Conservation (phyloP, 2,113 vertebrate species). For the Apeltes quadracus region DNA sequence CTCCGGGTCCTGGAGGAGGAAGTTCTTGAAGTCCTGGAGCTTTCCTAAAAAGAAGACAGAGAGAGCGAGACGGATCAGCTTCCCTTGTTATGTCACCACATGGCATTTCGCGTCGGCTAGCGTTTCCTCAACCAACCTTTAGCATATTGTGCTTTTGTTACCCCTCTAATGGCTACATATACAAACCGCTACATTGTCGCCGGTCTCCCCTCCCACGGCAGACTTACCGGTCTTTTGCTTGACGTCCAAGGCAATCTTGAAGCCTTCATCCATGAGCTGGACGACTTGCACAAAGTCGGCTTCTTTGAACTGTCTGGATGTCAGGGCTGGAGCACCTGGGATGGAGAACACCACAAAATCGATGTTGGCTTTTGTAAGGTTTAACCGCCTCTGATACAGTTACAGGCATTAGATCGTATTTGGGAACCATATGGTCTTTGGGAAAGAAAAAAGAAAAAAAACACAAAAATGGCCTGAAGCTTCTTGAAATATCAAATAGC, state of each 20-base stretch:
- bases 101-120: neutral
- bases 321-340: conserved; percentile 90
- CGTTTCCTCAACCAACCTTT: neutral
- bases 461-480: neutral
- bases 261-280: conserved; percentile 92
- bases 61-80: neutral
- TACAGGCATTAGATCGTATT: neutral
- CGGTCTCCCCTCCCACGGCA: neutral
- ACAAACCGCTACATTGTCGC: neutral
- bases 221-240: conserved; percentile 91
- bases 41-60: conserved; percentile 78
- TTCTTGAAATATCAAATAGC: conserved; percentile 14
- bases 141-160: no score
- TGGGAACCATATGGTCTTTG: conserved; percentile 16
- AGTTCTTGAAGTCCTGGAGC: conserved; percentile 91
- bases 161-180: no score
- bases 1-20: conserved; percentile 86
- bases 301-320: conserved; percentile 91
- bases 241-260: conserved; percentile 88
- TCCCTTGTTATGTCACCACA: conserved; percentile 7
- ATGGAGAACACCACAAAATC: conserved; percentile 7
- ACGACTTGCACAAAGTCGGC: conserved; percentile 92
- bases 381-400: neutral
- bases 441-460: neutral
- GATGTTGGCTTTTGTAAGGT: neutral